Base-by-base conservation (phyloP, 2,113 vertebrate species). In the Notarius quadriscutis region DNA sequence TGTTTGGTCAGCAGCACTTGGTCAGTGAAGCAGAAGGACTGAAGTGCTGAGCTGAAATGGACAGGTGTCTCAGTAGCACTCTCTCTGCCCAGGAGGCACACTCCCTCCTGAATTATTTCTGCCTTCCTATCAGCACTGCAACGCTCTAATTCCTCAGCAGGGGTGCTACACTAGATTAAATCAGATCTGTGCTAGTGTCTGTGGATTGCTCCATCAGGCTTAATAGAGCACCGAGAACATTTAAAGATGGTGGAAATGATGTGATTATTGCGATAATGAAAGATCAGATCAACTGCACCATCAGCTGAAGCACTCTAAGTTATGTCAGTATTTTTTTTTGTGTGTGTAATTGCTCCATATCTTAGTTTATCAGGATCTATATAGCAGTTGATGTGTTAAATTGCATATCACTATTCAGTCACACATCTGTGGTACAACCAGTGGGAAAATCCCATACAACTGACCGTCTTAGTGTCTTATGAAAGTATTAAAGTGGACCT, bases 81-180 rank as follows among this genome's bases (percentile, higher is more conserved):
- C 81, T 87, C 75, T 67, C 72, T 84, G 58, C 82, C 83, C 81
- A 74, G 87, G 72, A 69, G 82, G 50, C 72, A 77, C 22, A 85
- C 80, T 57, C 58, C 72, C 81, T 90, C 55, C 85, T 90, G 84
- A 90, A 88, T 90, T 84, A 90, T 90, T 90, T 88, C 87, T 87
- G 74, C 60, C 71, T 69, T 1, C 50, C 86, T 83, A 83, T 89
- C 83, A 80, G 79, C 89, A 85, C 78, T 87, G 74, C 86, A 86
- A 81, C 51, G 84, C 87, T 88, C 87, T 84, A 75, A 84, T 90
- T 90, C 89, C 87, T 63, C 72, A 74, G 74, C 60, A 60, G 60
- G 58, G 55, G 60, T 84, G 81, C 79, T 72, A 50, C 53, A 22
- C 74, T 27, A 80, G 69, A 67, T 78, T 87, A 75, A 87, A 87